Evolutionary conservation across 2,797 vertebrate species (phyloP).

Genomic region (Amblyraja radiata): DNA sequence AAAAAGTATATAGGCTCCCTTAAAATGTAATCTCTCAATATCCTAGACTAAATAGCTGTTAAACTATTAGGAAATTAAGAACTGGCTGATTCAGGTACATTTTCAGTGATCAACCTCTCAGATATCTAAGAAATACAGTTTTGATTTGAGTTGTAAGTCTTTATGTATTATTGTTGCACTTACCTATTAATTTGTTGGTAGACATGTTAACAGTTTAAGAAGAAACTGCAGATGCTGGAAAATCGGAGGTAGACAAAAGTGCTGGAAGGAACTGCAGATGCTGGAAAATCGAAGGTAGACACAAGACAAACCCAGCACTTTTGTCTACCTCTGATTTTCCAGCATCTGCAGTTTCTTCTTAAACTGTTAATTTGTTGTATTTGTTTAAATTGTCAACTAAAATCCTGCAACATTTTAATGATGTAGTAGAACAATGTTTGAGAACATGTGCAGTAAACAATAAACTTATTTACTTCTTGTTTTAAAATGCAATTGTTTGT

Average conservation of each 20-base stretch:
- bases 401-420: not conserved
- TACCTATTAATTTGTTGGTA: not conserved
- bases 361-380: not conserved
- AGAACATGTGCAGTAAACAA: not conserved
- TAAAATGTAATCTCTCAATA: not conserved
- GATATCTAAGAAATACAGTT: not conserved
- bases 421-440: not conserved
- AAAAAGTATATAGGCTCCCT: not conserved
- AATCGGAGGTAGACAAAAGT: no score
- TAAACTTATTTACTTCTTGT: not conserved
- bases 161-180: not conserved
- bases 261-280: no score
- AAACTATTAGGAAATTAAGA: not conserved
- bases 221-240: no score
- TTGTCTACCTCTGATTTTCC: no score
- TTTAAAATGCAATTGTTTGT: conserved; percentile 37
- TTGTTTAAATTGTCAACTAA: not conserved
- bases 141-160: not conserved
- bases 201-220: no score
- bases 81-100: not conserved
- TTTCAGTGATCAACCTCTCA: not conserved
- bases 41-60: not conserved
- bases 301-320: no score
- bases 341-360: no score
- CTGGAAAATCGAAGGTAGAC: no score